Evolutionary conservation across 2,888 invertebrate genomes (phyloP), one percentile per base, ranked within the genome.

Genomic region (Tachystola acroxantha): DNA sequence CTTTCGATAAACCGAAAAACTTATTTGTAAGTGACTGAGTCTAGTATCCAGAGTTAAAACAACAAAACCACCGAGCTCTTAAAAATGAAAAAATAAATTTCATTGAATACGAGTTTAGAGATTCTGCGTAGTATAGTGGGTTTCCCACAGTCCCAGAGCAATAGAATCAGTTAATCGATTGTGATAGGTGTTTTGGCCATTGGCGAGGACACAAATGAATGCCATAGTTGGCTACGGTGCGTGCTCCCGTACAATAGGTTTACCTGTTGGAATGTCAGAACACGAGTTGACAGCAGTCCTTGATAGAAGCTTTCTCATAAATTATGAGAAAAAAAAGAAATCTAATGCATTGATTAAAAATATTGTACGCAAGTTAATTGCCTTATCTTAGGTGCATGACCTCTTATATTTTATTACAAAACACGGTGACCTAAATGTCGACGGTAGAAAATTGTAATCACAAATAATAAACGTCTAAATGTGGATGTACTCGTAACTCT

Each of bases 81-180:
- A n/a, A n/a, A n/a, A n/a, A n/a, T n/a, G n/a, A n/a, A n/a, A n/a
- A n/a, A n/a, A n/a, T n/a, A n/a, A n/a, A n/a, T n/a, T n/a, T n/a
- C n/a, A n/a, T n/a, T n/a, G n/a, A n/a, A n/a, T n/a, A n/a, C n/a
- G n/a, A n/a, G n/a, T n/a, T n/a, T n/a, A n/a, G n/a, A n/a, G n/a
- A n/a, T n/a, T n/a, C n/a, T n/a, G n/a, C n/a, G 37, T 36, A 28
- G 36, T 28, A 20, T 33, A 35, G 39, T 32, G 31, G 41, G 39
- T 49, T 54, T 48, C 51, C 53, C 52, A 61, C 53, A 55, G 51
- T 39, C 39, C 36, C 41, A 32, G 3, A 38, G 51, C 37, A 47
- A 45, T 56, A 52, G 60, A 69, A 61, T 65, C 59, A 56, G 58
- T 65, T 65, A 68, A 74, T 74, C 66, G 65, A 71, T 70, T 72